Evolutionary conservation across 2,888 invertebrate genomes (phyloP).

Genomic region (Lathronympha strigana): DNA sequence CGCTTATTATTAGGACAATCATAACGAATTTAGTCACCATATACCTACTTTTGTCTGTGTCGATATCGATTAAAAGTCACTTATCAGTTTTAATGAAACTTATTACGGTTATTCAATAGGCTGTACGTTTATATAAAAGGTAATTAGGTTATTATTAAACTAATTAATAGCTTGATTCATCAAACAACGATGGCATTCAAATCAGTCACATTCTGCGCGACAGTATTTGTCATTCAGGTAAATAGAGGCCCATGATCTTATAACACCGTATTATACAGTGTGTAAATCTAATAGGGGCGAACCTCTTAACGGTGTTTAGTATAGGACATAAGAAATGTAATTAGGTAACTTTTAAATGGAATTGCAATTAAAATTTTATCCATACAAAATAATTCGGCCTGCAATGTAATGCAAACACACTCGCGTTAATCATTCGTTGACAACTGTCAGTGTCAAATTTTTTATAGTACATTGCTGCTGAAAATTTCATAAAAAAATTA

Average conservation of each 20-base stretch:
- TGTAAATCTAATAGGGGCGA: too few relatives aligned
- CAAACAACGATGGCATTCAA: conserved; percentile 19
- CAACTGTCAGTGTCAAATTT: too few relatives aligned
- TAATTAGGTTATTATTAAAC: background rate
- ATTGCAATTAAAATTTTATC: too few relatives aligned
- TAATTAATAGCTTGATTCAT: background rate
- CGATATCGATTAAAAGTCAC: background rate
- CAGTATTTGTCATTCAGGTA: conserved; percentile 29
- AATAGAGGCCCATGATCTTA: background rate
- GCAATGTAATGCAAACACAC: too few relatives aligned
- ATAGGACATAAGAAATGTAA: too few relatives aligned
- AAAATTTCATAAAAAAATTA: too few relatives aligned
- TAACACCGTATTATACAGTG: too few relatives aligned
- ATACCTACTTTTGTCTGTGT: background rate
- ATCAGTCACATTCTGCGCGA: conserved; percentile 11
- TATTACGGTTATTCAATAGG: conserved; percentile 18
- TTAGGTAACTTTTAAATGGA: too few relatives aligned
- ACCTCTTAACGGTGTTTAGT: too few relatives aligned
- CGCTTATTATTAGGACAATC: background rate
- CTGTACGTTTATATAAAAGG: conserved; percentile 6
- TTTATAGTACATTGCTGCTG: too few relatives aligned
- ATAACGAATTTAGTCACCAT: background rate
- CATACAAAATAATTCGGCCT: too few relatives aligned
- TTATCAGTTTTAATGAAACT: conserved; percentile 4
- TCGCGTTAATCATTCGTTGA: too few relatives aligned